Base-by-base conservation (phyloP, 2,888 invertebrate species). In the Eucera pruinosa region DNA sequence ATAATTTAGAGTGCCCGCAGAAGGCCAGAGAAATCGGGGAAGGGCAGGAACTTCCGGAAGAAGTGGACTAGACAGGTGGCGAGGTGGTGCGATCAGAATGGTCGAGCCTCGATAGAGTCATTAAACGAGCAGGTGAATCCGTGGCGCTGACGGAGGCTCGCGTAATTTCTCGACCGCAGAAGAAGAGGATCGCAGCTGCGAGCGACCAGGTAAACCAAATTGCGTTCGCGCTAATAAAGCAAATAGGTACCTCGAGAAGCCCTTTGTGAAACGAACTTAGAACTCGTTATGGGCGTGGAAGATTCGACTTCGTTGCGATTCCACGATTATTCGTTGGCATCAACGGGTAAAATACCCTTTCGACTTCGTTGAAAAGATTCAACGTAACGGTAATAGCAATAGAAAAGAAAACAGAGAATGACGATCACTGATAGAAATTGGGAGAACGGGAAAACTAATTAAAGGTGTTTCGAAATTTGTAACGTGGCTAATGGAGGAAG, bases 121-220 rank as follows among this genome's bases (percentile, higher is more conserved):
- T 88, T 88, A 88, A n/a, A 68, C 82, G 70, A 66, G 87, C 88
- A 88, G 88, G 88, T 88, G 87, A 87, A 86, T 87, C 84, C 69
- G 70, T 50, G 60, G 7, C 48, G 39, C 50, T 55, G 73, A 57
- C 60, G 52, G 65, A 66, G 70, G n/a, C 73, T 67, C 73, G 70
- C 69, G 65, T 80, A 71, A 82, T 84, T 84, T 80, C 76, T 77
- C 64, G 77, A 58, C 84, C 85, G 77, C 80, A 74, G 69, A 41
- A 61, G 57, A 48, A 71, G 65, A 41, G 43, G 23, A 30, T 48
- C 36, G 74, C 80, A 80, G 79, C 69, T 80, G 77, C 64, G 66
- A 58, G 54, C 62, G 64, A 55, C 36, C 84, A 72, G 81, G 69
- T 70, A 81, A 69, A 68, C 66, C 52, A 65, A 81, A 83, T 83